Percentiles rank a stretch among this genome's conserved stretches.
Conservation (phyloP, 2,113 vertebrate genomes). For the Alligator mississippiensis region DNA sequence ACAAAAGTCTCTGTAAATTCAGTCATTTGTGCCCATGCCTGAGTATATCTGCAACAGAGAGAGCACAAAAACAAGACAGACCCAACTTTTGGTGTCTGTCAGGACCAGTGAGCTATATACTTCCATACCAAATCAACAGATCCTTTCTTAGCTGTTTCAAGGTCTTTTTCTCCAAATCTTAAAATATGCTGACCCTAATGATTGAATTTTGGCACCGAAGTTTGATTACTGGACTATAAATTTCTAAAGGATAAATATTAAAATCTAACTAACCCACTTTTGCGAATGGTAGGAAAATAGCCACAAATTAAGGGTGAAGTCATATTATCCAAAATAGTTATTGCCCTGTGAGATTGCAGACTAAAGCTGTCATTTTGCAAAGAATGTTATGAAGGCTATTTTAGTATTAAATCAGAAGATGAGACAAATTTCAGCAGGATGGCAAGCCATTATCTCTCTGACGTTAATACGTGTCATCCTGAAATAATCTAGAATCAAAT, state of each 20-base stretch:
- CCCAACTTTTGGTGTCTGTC: not conserved
- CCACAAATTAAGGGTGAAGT: not conserved
- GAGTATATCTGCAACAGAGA: fast-evolving
- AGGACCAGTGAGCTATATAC: not conserved
- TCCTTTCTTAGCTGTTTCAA: too few species aligned
- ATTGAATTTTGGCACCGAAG: not conserved
- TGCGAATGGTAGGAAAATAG: not conserved
- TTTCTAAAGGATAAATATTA: not conserved
- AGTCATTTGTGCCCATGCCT: not conserved
- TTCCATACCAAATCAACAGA: too few species aligned
- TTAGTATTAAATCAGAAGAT: not conserved
- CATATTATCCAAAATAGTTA: not conserved
- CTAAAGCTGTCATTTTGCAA: not conserved
- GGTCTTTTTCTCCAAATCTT: too few species aligned
- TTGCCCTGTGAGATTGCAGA: not conserved
- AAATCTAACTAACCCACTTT: not conserved
- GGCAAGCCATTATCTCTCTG: constrained; percentile 20
- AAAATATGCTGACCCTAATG: fast-evolving
- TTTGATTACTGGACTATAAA: not conserved
- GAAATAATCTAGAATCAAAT: constrained; percentile 37
- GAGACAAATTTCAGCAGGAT: constrained; percentile 25
- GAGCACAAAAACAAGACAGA: not conserved
- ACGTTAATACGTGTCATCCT: not conserved
- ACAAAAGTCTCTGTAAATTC: not conserved
- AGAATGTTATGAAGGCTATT: not conserved